Evolutionary conservation across 2,113 vertebrate species (phyloP), one percentile per base, ranked within the genome.

Genomic region (Ceratotherium simum): DNA sequence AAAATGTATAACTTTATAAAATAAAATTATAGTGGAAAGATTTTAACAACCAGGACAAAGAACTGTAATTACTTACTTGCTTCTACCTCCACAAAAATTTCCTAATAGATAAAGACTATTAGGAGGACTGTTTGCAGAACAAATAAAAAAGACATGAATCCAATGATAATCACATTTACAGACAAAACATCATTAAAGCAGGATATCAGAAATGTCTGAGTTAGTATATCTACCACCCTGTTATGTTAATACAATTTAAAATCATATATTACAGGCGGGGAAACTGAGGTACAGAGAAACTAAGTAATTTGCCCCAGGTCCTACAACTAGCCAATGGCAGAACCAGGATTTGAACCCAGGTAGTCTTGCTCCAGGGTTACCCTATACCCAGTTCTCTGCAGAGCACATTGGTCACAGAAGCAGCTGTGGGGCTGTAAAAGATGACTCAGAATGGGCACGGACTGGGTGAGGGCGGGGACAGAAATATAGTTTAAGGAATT

Each of bases 1-100:
- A 94, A 95, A 93, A 90, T 48, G 33, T 80, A 10, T 60, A 93
- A 70, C 11, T 67, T 79, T 31, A n/a, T 65, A 90, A 96, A 85
- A 82, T 90, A 10, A 82, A 93, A 80, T 79, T 88, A 58, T 39
- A 78, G 3, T 25, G 20, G 12, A 86, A 97, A 82, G 16, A 82
- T 89, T 87, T 58, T 73, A 88, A 67, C n/a, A 78, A 84, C 31
- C 31, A 85, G 23, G 78, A 89, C 48, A 62, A 92, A 86, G n/a
- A 69, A 39, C 6, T 90, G 11, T 39, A 90, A 90, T 85, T 79
- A 94, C 78, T 69, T 88, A 70, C 29, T 67, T 91, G 64, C 58
- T 69, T 88, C 54, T 88, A 29, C 86, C 62, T 72, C 48, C 39
- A 73, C 70, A 96, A 84, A 90, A 83, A 56, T 17, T 80, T 79